Percentiles rank a stretch among this genome's conserved stretches.
phyloP scores from a whole-genome alignment of 2,888 invertebrate genomes.

The Drosophila prolongata region DNA sequence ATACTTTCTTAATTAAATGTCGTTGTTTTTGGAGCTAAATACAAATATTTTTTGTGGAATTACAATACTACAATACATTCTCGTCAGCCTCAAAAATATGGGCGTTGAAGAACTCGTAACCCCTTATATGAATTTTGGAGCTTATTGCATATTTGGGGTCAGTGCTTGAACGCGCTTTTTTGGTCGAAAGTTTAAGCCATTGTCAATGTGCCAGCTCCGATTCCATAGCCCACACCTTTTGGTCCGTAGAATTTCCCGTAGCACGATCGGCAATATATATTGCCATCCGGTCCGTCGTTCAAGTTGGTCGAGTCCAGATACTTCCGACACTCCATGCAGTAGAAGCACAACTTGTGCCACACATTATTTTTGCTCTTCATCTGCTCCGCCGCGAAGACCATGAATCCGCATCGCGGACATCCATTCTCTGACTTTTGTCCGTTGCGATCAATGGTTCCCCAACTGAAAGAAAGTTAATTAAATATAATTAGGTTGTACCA shows the following conservation, averaged over 20 bases:
- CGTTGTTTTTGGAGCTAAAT: slow-evolving; percentile 29
- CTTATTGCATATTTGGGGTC: slow-evolving; percentile 2
- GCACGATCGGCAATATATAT: slow-evolving; percentile 95
- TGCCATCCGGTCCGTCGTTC: slow-evolving; percentile 95
- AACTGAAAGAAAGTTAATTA: slow-evolving; percentile 84
- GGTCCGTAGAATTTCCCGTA: slow-evolving; percentile 94
- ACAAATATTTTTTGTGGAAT: slow-evolving; percentile 9
- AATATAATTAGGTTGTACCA: no score
- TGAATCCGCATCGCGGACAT: slow-evolving; percentile 94
- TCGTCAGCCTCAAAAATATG: slow-evolving; percentile 40
- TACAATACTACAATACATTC: slow-evolving; percentile 23
- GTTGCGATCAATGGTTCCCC: slow-evolving; percentile 89
- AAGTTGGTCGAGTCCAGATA: slow-evolving; percentile 95
- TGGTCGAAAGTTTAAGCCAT: slow-evolving; percentile 88
- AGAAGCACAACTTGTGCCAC: slow-evolving; percentile 97
- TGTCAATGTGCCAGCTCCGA: slow-evolving; percentile 94
- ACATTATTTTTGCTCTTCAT: slow-evolving; percentile 96
- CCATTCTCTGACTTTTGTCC: slow-evolving; percentile 91
- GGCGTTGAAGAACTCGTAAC: slow-evolving; percentile 5
- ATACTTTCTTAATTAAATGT: slow-evolving; percentile 7
- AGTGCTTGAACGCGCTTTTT: slow-evolving; percentile 33
- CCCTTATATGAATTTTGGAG: slow-evolving; percentile 18
- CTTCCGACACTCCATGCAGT: slow-evolving; percentile 93
- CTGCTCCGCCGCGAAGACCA: slow-evolving; percentile 97
- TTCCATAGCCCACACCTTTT: slow-evolving; percentile 94